Evolutionary conservation across 2,888 invertebrate genomes (phyloP).

Genomic region (Pandemis heparana): DNA sequence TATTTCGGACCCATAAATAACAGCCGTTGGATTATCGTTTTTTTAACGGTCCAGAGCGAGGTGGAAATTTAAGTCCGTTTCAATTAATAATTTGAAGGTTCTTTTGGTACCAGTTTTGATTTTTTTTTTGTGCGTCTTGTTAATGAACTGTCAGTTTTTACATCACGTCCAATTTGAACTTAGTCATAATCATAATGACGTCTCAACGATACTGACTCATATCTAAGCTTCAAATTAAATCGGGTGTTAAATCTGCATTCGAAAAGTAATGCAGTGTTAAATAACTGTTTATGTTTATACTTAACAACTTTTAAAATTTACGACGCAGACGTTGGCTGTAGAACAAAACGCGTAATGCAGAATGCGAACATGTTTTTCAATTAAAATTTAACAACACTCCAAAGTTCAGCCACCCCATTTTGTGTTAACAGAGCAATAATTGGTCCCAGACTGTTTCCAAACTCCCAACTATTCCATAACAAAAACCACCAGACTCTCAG

Average conservation of each 20-base stretch:
- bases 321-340: not conserved
- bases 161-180: slow-evolving; percentile 29
- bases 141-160: slow-evolving; percentile 44
- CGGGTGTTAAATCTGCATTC: slow-evolving; percentile 6
- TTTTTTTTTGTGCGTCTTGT: slow-evolving; percentile 37
- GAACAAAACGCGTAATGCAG: slow-evolving; percentile 21
- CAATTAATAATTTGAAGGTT: slow-evolving; percentile 68
- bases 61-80: slow-evolving; percentile 63
- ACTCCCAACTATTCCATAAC: slow-evolving; percentile 63
- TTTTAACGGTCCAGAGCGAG: slow-evolving; percentile 55
- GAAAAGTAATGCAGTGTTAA: not conserved
- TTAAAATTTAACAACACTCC: slow-evolving; percentile 39
- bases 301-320: too few relatives aligned
- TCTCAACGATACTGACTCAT: slow-evolving; percentile 25
- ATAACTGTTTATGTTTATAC: not conserved
- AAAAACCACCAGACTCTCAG: slow-evolving; percentile 64
- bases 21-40: slow-evolving; percentile 57
- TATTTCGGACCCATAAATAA: slow-evolving; percentile 70
- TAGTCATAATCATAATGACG: slow-evolving; percentile 33
- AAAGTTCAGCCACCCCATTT: slow-evolving; percentile 50
- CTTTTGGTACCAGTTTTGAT: slow-evolving; percentile 46
- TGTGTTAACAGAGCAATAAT: slow-evolving; percentile 50
- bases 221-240: slow-evolving; percentile 19
- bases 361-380: slow-evolving; percentile 28
- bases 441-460: slow-evolving; percentile 54